Evolutionary conservation across 2,888 invertebrate genomes (phyloP), one percentile per base, ranked within the genome.

Genomic region (Himalopsyche japonica): DNA sequence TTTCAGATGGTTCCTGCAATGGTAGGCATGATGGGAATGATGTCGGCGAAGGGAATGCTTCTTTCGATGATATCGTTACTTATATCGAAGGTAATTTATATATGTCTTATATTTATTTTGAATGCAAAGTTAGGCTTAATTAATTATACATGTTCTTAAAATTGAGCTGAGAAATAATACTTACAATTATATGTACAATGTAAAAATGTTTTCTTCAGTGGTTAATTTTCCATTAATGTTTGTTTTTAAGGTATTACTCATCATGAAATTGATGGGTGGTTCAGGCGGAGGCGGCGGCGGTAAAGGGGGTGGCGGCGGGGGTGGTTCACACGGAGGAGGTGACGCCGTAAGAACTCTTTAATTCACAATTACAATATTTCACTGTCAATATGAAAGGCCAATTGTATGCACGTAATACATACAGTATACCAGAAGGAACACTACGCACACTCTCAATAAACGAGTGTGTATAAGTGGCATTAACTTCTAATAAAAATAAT

Each of bases 11-110:
- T 92, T 0, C 92, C 92, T 86, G 92, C 92, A 0, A 92, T 92
- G 91, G 91, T 92, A 92, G 93, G 93, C 0, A 92, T 93, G 92
- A 92, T 93, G 91, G 93, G 93, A 32, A 92, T 94, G 91, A 92
- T 93, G 91, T 92, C 93, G 0, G 91, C 93, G 88, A 93, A 94
- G 88, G 93, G 93, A 18, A 93, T 94, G 93, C 91, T 94, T 90
- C 92, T 94, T 88, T 93, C 93, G 76, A 93, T 93, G 89, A 92
- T 94, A 91, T 93, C 94, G 0, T 90, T 94, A 86, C 92, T 94
- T 92, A 88, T 94, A 82, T 91, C 94, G 1, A 94, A 94, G 90
- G 92, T 93, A 88, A 91, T n/a, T n/a, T n/a, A n/a, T n/a, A n/a
- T 12, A 49, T 47, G 3, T 37, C 32, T 70, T 57, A 43, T 0